phyloP scores from a whole-genome alignment of 2,113 vertebrate genomes.

The Forbesichthys papilliferus region DNA sequence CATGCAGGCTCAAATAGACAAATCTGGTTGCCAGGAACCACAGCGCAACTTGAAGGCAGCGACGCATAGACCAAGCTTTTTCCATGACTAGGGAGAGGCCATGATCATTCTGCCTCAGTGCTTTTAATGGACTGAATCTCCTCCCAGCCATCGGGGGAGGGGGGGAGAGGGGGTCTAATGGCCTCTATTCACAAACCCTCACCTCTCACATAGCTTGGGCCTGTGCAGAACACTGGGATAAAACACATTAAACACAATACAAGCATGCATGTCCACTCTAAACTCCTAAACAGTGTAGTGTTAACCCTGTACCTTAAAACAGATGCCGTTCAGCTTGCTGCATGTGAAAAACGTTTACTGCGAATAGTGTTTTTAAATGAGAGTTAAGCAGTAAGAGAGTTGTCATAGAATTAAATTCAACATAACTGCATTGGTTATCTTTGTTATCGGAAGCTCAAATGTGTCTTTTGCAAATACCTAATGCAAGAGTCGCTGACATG shows the following conservation, averaged over 20 bases:
- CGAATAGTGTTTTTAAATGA: not conserved
- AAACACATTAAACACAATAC: constrained; percentile 55
- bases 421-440: not conserved
- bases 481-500: not conserved
- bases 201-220: constrained; percentile 69
- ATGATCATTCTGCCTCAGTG: constrained; percentile 58
- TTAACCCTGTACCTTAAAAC: constrained; percentile 14
- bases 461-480: not conserved
- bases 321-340: not conserved
- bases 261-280: constrained; percentile 32
- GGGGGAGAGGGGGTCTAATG: constrained; percentile 39
- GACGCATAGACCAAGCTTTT: constrained; percentile 70
- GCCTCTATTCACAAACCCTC: constrained; percentile 62
- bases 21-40: constrained; percentile 71
- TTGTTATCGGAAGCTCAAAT: not conserved
- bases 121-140: constrained; percentile 38
- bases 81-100: constrained; percentile 54
- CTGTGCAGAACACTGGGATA: constrained; percentile 57
- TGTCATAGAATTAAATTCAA: not conserved
- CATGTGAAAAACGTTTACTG: not conserved
- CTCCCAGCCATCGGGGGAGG: constrained; percentile 47
- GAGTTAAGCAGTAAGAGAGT: not conserved
- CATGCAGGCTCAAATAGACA: constrained; percentile 36
- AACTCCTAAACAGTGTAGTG: constrained; percentile 10
- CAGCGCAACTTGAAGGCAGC: constrained; percentile 51